phyloP scores from a whole-genome alignment of 1,140 invertebrate species.

The Ooceraea biroi region DNA sequence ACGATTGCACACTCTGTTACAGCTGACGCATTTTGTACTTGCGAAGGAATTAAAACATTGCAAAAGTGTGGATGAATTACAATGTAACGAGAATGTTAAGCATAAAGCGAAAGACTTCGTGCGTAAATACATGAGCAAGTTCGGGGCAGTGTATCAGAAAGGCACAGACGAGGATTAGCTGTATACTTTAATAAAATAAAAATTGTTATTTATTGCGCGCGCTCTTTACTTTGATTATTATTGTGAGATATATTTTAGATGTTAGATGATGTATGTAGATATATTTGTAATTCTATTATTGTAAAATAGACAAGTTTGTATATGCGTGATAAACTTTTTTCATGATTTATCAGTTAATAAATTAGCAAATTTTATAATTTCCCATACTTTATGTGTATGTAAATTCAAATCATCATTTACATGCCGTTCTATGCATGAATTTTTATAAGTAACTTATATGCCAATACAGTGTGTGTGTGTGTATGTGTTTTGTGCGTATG shows the following conservation, averaged over 20 bases:
- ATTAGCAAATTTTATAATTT: slow-evolving; percentile 71
- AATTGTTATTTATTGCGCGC: slow-evolving; percentile 79
- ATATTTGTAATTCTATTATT: slow-evolving; percentile 77
- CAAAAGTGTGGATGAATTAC: slow-evolving; percentile 93
- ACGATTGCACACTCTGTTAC: slow-evolving; percentile 79
- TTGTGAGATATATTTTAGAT: slow-evolving; percentile 63
- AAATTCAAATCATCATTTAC: slow-evolving; percentile 66
- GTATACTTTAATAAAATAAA: slow-evolving; percentile 68
- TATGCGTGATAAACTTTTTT: slow-evolving; percentile 72
- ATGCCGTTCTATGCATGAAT: slow-evolving; percentile 43
- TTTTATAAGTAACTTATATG: slow-evolving; percentile 69
- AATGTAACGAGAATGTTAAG: slow-evolving; percentile 96
- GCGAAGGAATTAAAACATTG: slow-evolving; percentile 98
- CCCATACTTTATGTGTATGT: slow-evolving; percentile 60
- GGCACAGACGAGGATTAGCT: slow-evolving; percentile 87
- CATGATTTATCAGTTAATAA: slow-evolving; percentile 64
- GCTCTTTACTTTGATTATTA: slow-evolving; percentile 68
- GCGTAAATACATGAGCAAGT: slow-evolving; percentile 98
- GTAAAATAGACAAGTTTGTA: slow-evolving; percentile 79
- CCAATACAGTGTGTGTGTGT: slow-evolving; percentile 50
- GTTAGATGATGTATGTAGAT: slow-evolving; percentile 76
- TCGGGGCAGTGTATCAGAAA: slow-evolving; percentile 91
- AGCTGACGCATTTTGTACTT: slow-evolving; percentile 99
- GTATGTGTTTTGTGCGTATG: too few species aligned
- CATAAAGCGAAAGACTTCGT: slow-evolving; percentile 98